Evolutionary conservation across 2,797 vertebrate genomes (phyloP), one percentile per base, ranked within the genome.

Genomic region (Pseudochromis fuscus): DNA sequence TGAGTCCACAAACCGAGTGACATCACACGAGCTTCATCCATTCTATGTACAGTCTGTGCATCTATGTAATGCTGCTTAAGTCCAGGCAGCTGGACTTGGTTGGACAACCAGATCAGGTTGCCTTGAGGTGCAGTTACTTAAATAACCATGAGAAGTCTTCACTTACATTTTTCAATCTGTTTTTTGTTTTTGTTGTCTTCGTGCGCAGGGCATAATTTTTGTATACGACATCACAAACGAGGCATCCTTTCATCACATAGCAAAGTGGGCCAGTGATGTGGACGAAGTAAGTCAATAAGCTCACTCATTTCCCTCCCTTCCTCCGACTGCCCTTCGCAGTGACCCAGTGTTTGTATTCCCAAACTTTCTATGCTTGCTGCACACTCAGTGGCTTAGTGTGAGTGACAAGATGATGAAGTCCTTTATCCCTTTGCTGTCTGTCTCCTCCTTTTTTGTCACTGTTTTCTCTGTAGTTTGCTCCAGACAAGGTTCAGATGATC

Each of bases 241-340:
- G 69, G 87, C 92, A 7, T 97, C 97, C 71, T 97, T 97, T 87
- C 96, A 96, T 91, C 96, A 97, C 91, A 96, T 98, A 15, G 94
- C 94, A 58, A 99, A 98, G 90, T 98, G 97, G 97, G 95, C 94
- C 86, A 94, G 96, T 15, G 97, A 98, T 55, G 96, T 97, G 84
- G 97, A 97, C 23, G 96, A 98, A 92, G 97, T 98, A 89, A 89
- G 89, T 12, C 60, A n/a, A 51, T 38, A 31, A 63, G 19, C 24
- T 4, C 16, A 64, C 18, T 58, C 2, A 13, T 52, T 46, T 76
- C 23, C 13, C 23, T 68, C 16, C 4, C 3, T 6, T 38, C n/a
- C 5, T 65, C 48, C 52, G 15, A 4, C 18, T 19, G 48, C 31
- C 52, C 55, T 74, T 50, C 27, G 15, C 53, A 40, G 42, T 51